Evolutionary conservation across 1,140 invertebrate genomes (phyloP).

Genomic region (Hylaeus volcanicus): DNA sequence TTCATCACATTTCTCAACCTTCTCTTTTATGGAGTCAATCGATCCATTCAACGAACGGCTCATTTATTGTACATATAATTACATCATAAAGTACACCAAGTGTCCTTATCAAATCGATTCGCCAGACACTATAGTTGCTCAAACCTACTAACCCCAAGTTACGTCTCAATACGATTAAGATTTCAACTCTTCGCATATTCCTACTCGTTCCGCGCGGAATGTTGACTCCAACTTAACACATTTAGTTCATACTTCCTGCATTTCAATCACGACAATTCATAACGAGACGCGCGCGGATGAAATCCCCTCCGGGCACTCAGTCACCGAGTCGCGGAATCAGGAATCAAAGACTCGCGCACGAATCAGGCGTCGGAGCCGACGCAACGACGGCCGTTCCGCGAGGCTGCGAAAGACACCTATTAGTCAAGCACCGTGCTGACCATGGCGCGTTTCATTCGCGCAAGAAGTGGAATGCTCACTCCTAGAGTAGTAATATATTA

Average conservation of each 20-base stretch:
- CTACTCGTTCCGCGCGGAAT: too few relatives aligned
- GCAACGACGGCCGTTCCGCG: neutral
- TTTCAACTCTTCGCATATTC: too few relatives aligned
- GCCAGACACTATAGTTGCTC: too few relatives aligned
- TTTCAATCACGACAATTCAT: neutral
- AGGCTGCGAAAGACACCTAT: slow-evolving; percentile 33
- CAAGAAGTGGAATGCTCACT: slow-evolving; percentile 28
- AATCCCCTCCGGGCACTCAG: too few relatives aligned
- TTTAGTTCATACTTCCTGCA: neutral
- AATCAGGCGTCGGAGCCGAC: neutral
- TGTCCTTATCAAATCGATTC: too few relatives aligned
- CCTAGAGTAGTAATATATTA: slow-evolving; percentile 35
- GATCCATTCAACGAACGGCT: too few relatives aligned
- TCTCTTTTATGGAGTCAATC: too few relatives aligned
- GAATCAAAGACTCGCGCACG: neutral
- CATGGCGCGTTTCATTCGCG: slow-evolving; percentile 10
- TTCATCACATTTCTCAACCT: too few relatives aligned
- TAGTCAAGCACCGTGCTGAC: slow-evolving; percentile 22
- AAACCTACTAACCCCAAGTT: too few relatives aligned
- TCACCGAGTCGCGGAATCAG: neutral
- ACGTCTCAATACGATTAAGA: too few relatives aligned
- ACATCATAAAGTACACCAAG: too few relatives aligned
- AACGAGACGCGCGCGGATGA: neutral
- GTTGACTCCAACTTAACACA: neutral
- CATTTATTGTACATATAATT: too few relatives aligned